phyloP scores from a whole-genome alignment of 2,113 vertebrate genomes.

The Phyllostomus hastatus region DNA sequence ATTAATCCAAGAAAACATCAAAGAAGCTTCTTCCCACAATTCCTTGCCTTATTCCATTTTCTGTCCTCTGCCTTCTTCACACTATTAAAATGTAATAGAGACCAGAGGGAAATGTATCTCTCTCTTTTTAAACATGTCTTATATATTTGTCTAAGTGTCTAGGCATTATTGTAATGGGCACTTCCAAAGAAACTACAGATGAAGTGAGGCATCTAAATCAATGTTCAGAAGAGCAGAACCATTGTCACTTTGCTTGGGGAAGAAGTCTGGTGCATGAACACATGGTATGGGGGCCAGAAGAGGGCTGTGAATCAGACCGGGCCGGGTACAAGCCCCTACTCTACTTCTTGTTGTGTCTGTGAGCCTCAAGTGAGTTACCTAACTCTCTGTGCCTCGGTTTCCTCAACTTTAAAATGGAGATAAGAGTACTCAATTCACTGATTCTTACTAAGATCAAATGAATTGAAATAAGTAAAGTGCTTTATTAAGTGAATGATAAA shows the following conservation, averaged over 20 bases:
- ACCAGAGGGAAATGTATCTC: not conserved
- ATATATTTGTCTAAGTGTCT: constrained; percentile 23
- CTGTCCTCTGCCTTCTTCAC: not conserved
- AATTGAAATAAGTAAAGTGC: not conserved
- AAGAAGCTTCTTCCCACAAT: not conserved
- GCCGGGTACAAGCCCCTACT: not conserved
- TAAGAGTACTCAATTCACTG: not conserved
- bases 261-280: not conserved
- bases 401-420: not conserved
- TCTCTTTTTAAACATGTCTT: constrained; percentile 25
- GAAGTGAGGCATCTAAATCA: not conserved
- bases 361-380: not conserved
- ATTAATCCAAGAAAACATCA: not conserved
- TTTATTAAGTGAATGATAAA: not conserved
- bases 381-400: not conserved
- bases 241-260: constrained; percentile 9
- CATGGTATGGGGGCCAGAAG: not conserved
- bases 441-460: constrained; percentile 3
- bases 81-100: constrained; percentile 34
- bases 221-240: not conserved
- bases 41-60: not conserved
- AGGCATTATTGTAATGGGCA: not conserved
- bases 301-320: not conserved
- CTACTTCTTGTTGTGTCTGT: not conserved
- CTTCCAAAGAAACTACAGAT: constrained; percentile 29